phyloP scores from a whole-genome alignment of 37 sponge, comb jelly and placozoan genomes.

The Chondrosia reniformis region DNA sequence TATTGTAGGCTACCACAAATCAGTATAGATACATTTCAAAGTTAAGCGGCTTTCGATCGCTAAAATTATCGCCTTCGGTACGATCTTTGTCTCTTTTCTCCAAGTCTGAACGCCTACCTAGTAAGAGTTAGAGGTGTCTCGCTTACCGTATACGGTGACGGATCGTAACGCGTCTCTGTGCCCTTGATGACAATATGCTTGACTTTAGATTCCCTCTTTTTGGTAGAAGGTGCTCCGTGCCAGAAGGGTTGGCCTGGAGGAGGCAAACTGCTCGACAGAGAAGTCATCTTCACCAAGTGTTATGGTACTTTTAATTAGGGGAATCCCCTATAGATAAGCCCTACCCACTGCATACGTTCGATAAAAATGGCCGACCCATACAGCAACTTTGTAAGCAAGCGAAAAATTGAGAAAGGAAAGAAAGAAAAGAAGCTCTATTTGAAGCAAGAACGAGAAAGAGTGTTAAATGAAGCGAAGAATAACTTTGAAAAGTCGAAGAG shows the following conservation, averaged over 20 bases:
- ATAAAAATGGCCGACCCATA: conserved; percentile 9
- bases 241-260: conserved; percentile 16
- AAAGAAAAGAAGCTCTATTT: conserved; percentile 27
- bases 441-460: conserved; percentile 11
- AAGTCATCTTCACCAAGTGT: neutral
- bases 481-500: conserved; percentile 27
- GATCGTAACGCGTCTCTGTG: conserved; percentile 44
- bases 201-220: conserved; percentile 27
- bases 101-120: no score
- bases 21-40: no score
- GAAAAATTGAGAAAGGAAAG: conserved; percentile 30
- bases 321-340: neutral
- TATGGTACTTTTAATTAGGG: neutral
- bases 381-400: conserved; percentile 27
- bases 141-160: conserved; percentile 62
- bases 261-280: neutral
- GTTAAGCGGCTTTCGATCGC: no score
- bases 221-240: conserved; percentile 15
- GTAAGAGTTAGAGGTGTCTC: neutral
- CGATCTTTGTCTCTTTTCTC: no score
- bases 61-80: no score
- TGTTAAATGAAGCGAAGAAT: conserved; percentile 38
- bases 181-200: conserved; percentile 67
- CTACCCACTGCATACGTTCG: no score
- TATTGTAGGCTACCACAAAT: no score